Conservation (phyloP, 2,888 invertebrate genomes). For the Coleophora deauratella region DNA sequence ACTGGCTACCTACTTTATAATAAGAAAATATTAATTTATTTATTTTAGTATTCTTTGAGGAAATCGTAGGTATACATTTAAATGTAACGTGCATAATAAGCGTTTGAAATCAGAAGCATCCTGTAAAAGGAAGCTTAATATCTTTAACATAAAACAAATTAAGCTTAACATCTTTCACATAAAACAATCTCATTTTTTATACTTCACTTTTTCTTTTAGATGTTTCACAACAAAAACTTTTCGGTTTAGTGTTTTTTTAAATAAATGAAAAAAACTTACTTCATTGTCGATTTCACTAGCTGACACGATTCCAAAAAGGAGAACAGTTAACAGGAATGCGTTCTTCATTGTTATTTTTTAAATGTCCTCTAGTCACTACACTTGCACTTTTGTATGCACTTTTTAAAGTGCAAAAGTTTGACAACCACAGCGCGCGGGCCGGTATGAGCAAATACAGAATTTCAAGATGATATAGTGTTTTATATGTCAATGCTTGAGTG, state of each 20-base stretch:
- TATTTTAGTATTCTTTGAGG: too few relatives aligned
- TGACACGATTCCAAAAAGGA: constrained; percentile 54
- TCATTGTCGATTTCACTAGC: constrained; percentile 55
- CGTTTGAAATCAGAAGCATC: too few relatives aligned
- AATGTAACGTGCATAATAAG: too few relatives aligned
- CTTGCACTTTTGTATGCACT: constrained; percentile 29
- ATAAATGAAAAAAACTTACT: constrained; percentile 26
- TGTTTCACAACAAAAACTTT: background rate
- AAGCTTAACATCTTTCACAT: too few relatives aligned
- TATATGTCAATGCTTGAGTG: constrained; percentile 50
- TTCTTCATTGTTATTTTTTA: constrained; percentile 42
- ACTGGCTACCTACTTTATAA: too few relatives aligned
- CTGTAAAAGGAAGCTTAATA: too few relatives aligned
- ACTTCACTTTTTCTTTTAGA: too few relatives aligned
- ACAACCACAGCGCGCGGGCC: constrained; percentile 24
- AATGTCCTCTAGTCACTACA: constrained; percentile 44
- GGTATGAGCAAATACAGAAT: constrained; percentile 52
- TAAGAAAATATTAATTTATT: too few relatives aligned
- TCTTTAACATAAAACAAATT: too few relatives aligned
- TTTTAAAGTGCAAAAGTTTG: constrained; percentile 14
- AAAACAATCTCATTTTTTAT: too few relatives aligned
- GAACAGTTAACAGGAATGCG: constrained; percentile 46
- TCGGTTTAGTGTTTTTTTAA: background rate
- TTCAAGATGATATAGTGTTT: constrained; percentile 40
- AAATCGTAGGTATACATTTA: too few relatives aligned